phyloP scores from a whole-genome alignment of 2,113 vertebrate species.

The Dinomys branickii region DNA sequence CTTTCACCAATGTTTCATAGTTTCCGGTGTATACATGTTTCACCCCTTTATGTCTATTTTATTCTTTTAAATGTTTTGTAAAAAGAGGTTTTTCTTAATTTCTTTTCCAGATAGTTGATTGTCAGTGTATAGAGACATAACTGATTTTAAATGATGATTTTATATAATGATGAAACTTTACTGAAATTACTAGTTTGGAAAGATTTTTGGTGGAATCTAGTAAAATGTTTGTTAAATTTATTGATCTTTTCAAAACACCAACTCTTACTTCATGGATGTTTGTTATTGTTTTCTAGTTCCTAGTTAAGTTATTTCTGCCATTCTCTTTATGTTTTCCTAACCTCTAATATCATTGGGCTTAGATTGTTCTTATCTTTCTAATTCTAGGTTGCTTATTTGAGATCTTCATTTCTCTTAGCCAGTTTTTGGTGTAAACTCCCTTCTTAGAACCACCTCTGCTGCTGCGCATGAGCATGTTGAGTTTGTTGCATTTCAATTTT shows the following conservation, averaged over 20 bases:
- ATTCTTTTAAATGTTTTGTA: background rate
- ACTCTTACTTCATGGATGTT: background rate
- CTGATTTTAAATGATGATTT: background rate
- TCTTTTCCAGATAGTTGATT: background rate
- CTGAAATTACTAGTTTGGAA: background rate
- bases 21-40: background rate
- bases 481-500: background rate
- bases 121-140: background rate
- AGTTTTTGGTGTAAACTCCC: background rate
- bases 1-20: background rate
- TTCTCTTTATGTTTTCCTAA: background rate
- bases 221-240: background rate
- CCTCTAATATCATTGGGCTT: background rate
- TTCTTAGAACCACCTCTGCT: background rate
- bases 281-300: background rate
- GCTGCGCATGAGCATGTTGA: background rate
- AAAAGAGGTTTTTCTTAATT: background rate
- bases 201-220: background rate
- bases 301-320: background rate
- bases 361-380: background rate
- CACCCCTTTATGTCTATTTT: background rate
- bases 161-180: background rate
- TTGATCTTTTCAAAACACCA: background rate
- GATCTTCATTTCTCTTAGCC: background rate
- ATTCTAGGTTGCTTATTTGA: background rate